phyloP scores from a whole-genome alignment of 2,888 invertebrate genomes.

The Drosophila nr. perissopoda region DNA sequence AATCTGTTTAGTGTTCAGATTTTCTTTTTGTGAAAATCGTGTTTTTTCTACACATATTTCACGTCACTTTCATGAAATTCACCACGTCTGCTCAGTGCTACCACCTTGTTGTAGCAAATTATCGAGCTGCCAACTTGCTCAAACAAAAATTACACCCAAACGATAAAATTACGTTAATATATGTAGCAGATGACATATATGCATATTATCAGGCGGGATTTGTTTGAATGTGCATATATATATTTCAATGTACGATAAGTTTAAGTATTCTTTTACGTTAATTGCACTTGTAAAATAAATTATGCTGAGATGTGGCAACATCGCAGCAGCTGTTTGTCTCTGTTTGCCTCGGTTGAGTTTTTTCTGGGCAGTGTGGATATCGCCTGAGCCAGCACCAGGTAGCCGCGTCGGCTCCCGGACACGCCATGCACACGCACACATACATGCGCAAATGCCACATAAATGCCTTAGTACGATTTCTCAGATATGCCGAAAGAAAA shows the following conservation, averaged over 20 bases:
- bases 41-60: constrained; percentile 75
- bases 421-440: background rate
- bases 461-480: constrained; percentile 6
- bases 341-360: background rate
- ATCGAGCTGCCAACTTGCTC: constrained; percentile 55
- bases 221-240: constrained; percentile 15
- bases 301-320: constrained; percentile 29
- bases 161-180: background rate
- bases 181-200: background rate
- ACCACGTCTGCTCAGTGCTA: constrained; percentile 65
- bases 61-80: constrained; percentile 76
- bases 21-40: constrained; percentile 64
- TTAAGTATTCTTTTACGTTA: background rate
- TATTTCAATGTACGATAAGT: background rate
- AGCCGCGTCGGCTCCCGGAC: constrained; percentile 18
- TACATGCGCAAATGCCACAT: background rate
- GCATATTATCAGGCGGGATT: constrained; percentile 17
- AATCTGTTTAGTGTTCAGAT: constrained; percentile 21
- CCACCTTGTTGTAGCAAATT: constrained; percentile 49
- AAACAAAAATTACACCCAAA: constrained; percentile 13
- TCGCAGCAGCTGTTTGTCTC: constrained; percentile 31
- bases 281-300: background rate
- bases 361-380: constrained; percentile 33
- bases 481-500: constrained; percentile 16
- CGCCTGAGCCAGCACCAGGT: constrained; percentile 55